Conservation (phyloP, 1,140 invertebrate species). For the Aculops lycopersici region DNA sequence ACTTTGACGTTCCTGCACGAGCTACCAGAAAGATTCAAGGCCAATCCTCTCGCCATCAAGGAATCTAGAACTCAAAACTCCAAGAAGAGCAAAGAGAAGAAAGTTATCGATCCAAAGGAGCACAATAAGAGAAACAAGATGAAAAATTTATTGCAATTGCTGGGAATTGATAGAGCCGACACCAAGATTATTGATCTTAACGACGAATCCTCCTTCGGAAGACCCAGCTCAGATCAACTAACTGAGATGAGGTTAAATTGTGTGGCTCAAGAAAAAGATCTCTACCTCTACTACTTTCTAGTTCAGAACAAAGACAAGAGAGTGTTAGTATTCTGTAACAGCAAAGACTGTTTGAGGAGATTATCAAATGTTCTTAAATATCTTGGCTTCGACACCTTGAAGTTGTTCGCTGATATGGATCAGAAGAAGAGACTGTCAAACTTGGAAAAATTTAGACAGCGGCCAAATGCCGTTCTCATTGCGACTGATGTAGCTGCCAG, state of each 20-base stretch:
- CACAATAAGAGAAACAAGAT: constrained; percentile 3
- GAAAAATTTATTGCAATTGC: constrained; percentile 22
- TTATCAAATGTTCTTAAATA: constrained; percentile 45
- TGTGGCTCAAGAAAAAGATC: constrained; percentile 28
- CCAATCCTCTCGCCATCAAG: background rate
- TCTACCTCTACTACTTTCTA: constrained; percentile 70
- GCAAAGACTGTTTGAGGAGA: constrained; percentile 58
- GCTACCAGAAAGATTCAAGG: constrained; percentile 34
- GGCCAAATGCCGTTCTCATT: constrained; percentile 39
- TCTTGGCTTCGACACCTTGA: constrained; percentile 39
- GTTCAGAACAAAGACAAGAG: constrained; percentile 49
- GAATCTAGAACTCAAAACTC: constrained; percentile 20
- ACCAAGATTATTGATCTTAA: constrained; percentile 82
- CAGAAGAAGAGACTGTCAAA: constrained; percentile 77
- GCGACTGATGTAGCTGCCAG: constrained; percentile 90
- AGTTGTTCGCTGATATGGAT: constrained; percentile 74
- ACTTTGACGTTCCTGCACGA: constrained; percentile 68
- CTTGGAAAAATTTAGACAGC: constrained; percentile 41
- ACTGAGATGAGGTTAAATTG: constrained; percentile 20
- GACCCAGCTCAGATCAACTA: constrained; percentile 15
- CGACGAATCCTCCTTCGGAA: constrained; percentile 14
- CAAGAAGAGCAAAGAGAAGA: constrained; percentile 8
- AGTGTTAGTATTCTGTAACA: constrained; percentile 71
- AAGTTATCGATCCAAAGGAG: constrained; percentile 6
- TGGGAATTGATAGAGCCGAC: constrained; percentile 37